Percentiles rank a stretch among this genome's conserved stretches.
These are phyloP conservation scores for Epistrophe grossulariae DNA, from an alignment of 2,888 invertebrate species.

Conservation along the genomic window DNA sequence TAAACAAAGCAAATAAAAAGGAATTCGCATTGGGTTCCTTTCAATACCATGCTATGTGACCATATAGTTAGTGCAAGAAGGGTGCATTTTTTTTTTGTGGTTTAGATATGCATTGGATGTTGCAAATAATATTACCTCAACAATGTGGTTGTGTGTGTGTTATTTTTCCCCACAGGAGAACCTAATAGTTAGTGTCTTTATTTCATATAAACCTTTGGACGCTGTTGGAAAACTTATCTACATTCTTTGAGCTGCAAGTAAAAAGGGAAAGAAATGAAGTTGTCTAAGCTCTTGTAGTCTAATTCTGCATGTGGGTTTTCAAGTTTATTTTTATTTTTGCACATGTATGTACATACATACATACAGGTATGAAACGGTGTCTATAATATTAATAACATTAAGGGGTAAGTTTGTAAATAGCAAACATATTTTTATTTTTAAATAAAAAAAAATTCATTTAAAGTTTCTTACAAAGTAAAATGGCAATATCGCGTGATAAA, in stretches of 20 bases:
- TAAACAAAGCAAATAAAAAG: slow-evolving; percentile 49
- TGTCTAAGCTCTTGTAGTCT: slow-evolving; percentile 65
- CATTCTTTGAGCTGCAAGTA: slow-evolving; percentile 47
- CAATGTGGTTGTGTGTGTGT: slow-evolving; percentile 20
- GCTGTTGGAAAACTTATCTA: slow-evolving; percentile 47
- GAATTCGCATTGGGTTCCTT: slow-evolving; percentile 56
- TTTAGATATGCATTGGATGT: slow-evolving; percentile 12
- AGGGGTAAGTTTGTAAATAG: slow-evolving; percentile 23
- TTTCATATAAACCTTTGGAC: slow-evolving; percentile 48
- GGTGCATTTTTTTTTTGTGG: slow-evolving; percentile 57
- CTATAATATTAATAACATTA: slow-evolving; percentile 16
- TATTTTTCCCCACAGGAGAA: slow-evolving; percentile 11
- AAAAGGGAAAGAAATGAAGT: slow-evolving; percentile 1
- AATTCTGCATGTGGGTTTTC: slow-evolving; percentile 59
- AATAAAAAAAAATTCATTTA: neutral
- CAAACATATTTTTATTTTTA: neutral
- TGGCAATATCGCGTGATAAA: slow-evolving; percentile 17
- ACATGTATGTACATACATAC: neutral
- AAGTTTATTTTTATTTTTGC: slow-evolving; percentile 43
- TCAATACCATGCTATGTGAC: slow-evolving; percentile 10
- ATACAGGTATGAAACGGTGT: too few species aligned
- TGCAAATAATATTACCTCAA: slow-evolving; percentile 12
- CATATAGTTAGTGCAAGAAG: slow-evolving; percentile 8
- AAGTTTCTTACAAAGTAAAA: slow-evolving; percentile 16
- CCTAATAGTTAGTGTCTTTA: slow-evolving; percentile 33